Percentiles rank a stretch among this genome's conserved stretches.
Evolutionary conservation across 2,888 invertebrate species (phyloP).

Genomic region (Hypsopygia costalis): DNA sequence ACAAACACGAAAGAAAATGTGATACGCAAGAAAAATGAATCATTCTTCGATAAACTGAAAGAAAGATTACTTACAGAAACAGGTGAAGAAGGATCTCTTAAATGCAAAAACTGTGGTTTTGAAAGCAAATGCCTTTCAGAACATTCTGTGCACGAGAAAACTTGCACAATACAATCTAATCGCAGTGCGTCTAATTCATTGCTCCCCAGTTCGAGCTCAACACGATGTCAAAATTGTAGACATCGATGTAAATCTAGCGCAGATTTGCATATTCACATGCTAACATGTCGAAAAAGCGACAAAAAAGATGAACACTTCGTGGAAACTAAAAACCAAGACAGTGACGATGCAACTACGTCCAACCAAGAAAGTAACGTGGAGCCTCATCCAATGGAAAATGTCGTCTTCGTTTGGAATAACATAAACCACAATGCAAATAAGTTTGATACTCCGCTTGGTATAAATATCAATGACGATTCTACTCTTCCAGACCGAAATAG

Average conservation of each 20-base stretch:
- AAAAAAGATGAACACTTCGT: constrained; percentile 43
- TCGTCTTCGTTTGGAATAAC: constrained; percentile 91
- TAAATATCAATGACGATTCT: constrained; percentile 68
- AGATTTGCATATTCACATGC: constrained; percentile 88
- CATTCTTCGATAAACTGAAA: constrained; percentile 91
- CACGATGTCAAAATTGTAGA: constrained; percentile 92
- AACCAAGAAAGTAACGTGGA: constrained; percentile 60
- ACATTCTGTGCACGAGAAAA: constrained; percentile 88
- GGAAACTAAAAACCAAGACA: constrained; percentile 51
- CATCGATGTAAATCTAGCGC: constrained; percentile 92
- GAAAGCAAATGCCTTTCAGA: constrained; percentile 91
- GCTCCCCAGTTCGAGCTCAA: constrained; percentile 82
- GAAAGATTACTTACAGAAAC: constrained; percentile 85
- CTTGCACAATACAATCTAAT: constrained; percentile 78
- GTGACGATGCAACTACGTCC: constrained; percentile 45
- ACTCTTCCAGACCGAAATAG: constrained; percentile 57
- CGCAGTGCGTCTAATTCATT: constrained; percentile 53
- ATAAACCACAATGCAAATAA: constrained; percentile 69
- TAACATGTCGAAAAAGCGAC: constrained; percentile 82
- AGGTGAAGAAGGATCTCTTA: constrained; percentile 83
- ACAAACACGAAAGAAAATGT: constrained; percentile 44
- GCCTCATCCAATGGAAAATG: constrained; percentile 89
- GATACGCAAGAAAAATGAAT: constrained; percentile 83
- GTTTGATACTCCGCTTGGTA: constrained; percentile 63
- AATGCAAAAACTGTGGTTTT: constrained; percentile 86